Evolutionary conservation across 1,140 invertebrate genomes (phyloP).

Genomic region (Ceratosolen solmsi): DNA sequence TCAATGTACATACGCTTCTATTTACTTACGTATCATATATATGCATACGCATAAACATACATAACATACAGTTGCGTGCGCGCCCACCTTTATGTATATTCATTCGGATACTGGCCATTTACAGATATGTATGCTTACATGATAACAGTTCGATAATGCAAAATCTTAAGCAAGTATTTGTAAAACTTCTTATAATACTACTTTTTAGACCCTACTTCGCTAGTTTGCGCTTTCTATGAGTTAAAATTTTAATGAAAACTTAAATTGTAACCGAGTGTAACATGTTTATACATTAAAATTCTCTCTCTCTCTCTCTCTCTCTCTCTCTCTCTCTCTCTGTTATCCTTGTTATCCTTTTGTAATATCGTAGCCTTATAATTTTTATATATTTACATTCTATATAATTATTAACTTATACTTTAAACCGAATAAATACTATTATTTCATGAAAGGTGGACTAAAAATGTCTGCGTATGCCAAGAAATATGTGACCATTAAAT

Average conservation of each 20-base stretch:
- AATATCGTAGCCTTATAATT: too few species aligned
- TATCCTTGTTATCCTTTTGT: too few species aligned
- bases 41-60: not conserved
- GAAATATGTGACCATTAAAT: too few species aligned
- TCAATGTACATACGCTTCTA: not conserved
- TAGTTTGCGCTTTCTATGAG: not conserved
- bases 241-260: not conserved
- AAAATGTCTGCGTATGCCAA: too few species aligned
- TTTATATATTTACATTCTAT: too few species aligned
- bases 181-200: slow-evolving; percentile 4
- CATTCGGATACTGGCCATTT: too few species aligned
- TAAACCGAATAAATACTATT: too few species aligned
- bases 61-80: too few species aligned
- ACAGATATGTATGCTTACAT: not conserved
- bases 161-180: not conserved
- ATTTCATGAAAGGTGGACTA: too few species aligned
- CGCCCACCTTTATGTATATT: too few species aligned
- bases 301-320: not conserved
- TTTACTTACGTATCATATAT: not conserved
- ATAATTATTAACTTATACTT: too few species aligned
- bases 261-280: not conserved
- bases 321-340: too few species aligned
- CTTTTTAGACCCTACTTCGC: not conserved
- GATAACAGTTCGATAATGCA: not conserved
- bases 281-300: not conserved